These are phyloP conservation scores for Aphidoletes aphidimyza DNA, from an alignment of 2,888 invertebrate genomes.

Conservation along the genomic window DNA sequence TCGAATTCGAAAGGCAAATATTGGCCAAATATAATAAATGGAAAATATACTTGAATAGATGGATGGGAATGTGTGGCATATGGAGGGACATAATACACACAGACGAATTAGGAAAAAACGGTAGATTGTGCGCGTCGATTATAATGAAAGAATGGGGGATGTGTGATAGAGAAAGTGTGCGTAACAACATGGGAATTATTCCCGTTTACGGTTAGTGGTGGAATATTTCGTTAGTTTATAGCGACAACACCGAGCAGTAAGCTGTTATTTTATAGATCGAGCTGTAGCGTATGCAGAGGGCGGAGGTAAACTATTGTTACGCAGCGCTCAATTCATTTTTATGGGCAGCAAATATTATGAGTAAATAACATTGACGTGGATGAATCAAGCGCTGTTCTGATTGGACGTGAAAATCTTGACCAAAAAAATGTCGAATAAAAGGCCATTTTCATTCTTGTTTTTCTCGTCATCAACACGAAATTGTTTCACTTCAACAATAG, in stretches of 20 bases:
- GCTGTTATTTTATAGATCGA: neutral
- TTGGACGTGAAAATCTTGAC: neutral
- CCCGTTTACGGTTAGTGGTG: neutral
- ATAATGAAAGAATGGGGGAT: neutral
- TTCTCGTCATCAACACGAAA: too few species aligned
- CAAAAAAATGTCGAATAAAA: neutral
- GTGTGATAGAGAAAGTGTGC: neutral
- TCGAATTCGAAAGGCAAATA: constrained; percentile 32
- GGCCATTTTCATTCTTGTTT: neutral
- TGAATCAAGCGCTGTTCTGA: neutral
- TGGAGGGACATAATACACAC: constrained; percentile 9
- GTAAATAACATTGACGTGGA: neutral
- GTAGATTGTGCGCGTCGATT: constrained; percentile 19
- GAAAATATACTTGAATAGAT: neutral
- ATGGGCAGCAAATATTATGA: too few species aligned
- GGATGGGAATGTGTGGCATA: neutral
- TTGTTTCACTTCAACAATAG: too few species aligned
- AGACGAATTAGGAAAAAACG: constrained; percentile 23
- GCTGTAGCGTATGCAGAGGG: neutral
- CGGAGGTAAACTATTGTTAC: constrained; percentile 23
- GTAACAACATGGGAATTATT: neutral
- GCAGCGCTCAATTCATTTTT: neutral
- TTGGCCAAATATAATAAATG: constrained; percentile 28
- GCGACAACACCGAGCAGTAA: too few species aligned
- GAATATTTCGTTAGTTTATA: too few species aligned